Evolutionary conservation across 2,888 invertebrate genomes (phyloP), one percentile per base, ranked within the genome.

Genomic region (Cephus rjabovi): DNA sequence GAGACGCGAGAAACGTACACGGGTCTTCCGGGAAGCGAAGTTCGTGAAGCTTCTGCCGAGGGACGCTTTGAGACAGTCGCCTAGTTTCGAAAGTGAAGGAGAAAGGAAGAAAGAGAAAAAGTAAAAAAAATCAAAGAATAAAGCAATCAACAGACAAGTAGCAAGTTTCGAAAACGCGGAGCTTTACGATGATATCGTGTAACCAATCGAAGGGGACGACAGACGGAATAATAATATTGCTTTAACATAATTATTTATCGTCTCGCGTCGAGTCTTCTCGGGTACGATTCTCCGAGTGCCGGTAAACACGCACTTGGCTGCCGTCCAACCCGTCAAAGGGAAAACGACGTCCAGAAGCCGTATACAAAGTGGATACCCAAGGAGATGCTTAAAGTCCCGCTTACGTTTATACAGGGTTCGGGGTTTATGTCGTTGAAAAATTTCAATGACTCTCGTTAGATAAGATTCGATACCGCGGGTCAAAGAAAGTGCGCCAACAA

Each of bases 231-330:
- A 56, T 56, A 56, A 56, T 56, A 56, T 56, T 56, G 56, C 56
- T 9, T 56, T 56, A 56, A 23, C 56, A 23, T 56, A 56, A 56
- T 56, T 56, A 56, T 56, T 56, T n/a, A 35, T 33, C 35, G 69
- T 74, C 75, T 76, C 76, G 34, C 74, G 74, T 69, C 77, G 73
- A 69, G 56, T 56, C 56, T 69, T 76, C 78, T 76, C 76, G 33
- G 40, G 33, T 74, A 31, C 23, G 71, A 70, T 34, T 74, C 82
- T 81, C 81, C 81, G 85, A 56, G 87, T 88, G 88, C 87, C 87
- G 87, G 88, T 88, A 88, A 88, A 88, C 88, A 88, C 83, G 86
- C 84, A 83, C 82, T 84, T 88, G 88, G 88, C 87, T 75, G 1
- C 0, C 34, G 68, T 83, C 88, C 56, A 56, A 23, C 23, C 56